A percentile compares a stretch with the other conserved stretches of the same genome.
Evolutionary conservation across 2,113 vertebrate genomes (phyloP).

Genomic region (Zapornia atra): DNA sequence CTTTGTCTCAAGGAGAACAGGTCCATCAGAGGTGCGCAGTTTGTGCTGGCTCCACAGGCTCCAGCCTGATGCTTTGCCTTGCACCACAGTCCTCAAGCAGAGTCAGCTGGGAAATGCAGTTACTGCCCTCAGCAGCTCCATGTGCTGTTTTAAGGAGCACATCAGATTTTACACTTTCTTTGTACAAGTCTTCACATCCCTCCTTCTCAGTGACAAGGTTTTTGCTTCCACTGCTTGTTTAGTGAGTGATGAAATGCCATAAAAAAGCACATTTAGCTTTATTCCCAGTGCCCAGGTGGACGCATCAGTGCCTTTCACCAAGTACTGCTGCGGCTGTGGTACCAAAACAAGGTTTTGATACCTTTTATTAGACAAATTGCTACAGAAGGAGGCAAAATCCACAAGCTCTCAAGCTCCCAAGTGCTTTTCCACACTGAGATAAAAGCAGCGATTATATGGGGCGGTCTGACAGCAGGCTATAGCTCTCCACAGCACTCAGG

Average conservation of each 20-base stretch:
- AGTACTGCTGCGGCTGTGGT: neutral
- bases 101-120: neutral
- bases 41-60: neutral
- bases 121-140: neutral
- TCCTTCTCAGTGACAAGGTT: neutral
- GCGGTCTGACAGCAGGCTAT: neutral
- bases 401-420: neutral
- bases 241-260: neutral
- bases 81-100: neutral
- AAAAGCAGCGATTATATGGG: neutral
- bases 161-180: neutral
- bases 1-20: neutral
- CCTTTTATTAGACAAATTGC: neutral
- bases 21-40: neutral
- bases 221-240: neutral
- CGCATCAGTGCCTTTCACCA: rapidly evolving
- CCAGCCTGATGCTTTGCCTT: neutral
- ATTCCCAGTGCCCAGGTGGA: neutral
- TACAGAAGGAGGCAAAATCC: neutral
- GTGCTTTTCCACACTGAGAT: neutral
- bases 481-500: neutral
- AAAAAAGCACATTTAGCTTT: neutral
- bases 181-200: neutral
- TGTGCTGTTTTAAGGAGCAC: neutral
- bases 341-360: neutral